Base-by-base conservation (phyloP, 2,888 invertebrate genomes). In the Limenitis camilla region DNA sequence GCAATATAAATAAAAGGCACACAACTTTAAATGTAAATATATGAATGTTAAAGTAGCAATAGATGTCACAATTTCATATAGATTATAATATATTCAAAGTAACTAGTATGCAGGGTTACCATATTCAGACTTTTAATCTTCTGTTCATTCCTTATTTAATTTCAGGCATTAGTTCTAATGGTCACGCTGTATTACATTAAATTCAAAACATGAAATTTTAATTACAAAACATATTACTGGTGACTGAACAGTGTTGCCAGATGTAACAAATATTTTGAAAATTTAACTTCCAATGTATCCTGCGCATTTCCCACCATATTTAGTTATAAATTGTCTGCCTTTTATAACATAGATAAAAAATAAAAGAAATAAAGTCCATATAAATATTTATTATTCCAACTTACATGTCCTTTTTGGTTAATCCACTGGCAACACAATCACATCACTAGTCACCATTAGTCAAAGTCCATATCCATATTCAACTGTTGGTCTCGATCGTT, bases 401-500 rank as follows among this genome's bases (percentile, higher is more conserved):
- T 29, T 36, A 29, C 11, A 30, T 28, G 33, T 44, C 46, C 38
- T 11, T 43, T 43, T 45, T 28, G 33, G 33, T 40, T 8, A 39
- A 30, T 30, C 38, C 38, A 40, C 40, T 49, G 41, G 38, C 49
- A 49, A 31, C 33, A 47, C 38, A 35, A 36, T 42, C 48, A 49
- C 33, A 28, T 36, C 38, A 46, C 44, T 29, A 31, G 40, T 46
- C 36, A 30, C 45, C 45, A 38, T 49, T 85, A 86, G 61, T 86
- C 86, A 67, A 71, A 87, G 69, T 88, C 88, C 47, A n/a, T n/a
- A n/a, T n/a, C n/a, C n/a, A n/a, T n/a, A n/a, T n/a, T n/a, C n/a
- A n/a, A n/a, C n/a, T n/a, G 74, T 45, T 67, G 69, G 59, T 72
- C 74, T 56, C 69, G 65, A 40, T 73, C 75, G 49, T 71, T 69